Base-by-base conservation (phyloP, 2,113 vertebrate species). In the Litocranius walleri region DNA sequence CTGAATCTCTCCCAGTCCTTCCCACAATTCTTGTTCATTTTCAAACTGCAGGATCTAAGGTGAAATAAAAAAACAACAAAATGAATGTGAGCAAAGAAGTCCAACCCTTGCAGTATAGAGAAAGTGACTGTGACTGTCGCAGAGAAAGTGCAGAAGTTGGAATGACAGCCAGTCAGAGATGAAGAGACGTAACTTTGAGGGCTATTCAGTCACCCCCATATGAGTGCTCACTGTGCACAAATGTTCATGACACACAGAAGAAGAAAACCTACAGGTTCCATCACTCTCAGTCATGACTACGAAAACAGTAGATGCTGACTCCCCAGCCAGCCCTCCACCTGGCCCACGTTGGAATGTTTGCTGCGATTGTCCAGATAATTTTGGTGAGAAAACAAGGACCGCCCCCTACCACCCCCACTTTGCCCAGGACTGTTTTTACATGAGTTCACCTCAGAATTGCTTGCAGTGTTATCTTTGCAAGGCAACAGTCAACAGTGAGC, bases 181-280 rank as follows among this genome's bases (percentile, higher is more conserved):
- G n/a, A 83, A 5, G 81, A 56, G 54, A 78, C 8, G 2, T 5
- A 5, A 30, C 9, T 23, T 12, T 21, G 56, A 36, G 54, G 71
- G 36, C 56, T 78, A 45, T 61, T 45, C 48, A 27, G 64, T 25
- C 19, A 30, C 19, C 10, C 30, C 74, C 57, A 57, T 40, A 10
- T 33, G 36, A 33, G 30, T 6, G 36, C 33, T 48, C 29, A 16
- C 17, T 1, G 1, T 1, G 16, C 1, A 50, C 2, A 17, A 81
- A 52, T 36, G 54, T 19, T 89, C 54, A 64, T 7, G 3, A 54
- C 14, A 4, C 61, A 17, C 40, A 13, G 7, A 16, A 59, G 21
- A 74, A 50, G 50, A 21, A 56, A 61, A 50, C 3, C 1, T 3
- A 13, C 13, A 1, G 4, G 21, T 16, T 86, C 33, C 54, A 16